Conservation (phyloP, 2,113 vertebrate genomes). For the Rhinoderma darwinii region DNA sequence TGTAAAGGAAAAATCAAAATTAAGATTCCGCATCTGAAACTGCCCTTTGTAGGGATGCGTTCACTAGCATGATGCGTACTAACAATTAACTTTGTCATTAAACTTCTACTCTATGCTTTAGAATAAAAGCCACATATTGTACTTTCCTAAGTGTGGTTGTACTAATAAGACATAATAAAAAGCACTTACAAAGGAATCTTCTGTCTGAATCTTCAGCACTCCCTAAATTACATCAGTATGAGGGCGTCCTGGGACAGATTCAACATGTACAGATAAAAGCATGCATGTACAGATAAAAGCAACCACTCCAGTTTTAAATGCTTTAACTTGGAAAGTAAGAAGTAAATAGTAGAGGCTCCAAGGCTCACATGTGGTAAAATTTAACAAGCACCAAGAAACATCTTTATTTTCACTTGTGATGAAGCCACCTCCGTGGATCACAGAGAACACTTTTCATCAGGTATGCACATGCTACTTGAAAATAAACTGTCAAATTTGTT, state of each 20-base stretch:
- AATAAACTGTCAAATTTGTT: neutral
- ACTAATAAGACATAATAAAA: slow-evolving; percentile 44
- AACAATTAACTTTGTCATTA: slow-evolving; percentile 17
- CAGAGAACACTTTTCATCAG: neutral
- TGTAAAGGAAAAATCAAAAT: too few relatives aligned
- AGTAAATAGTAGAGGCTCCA: slow-evolving; percentile 19
- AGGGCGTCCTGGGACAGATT: slow-evolving; percentile 33
- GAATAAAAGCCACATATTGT: slow-evolving; percentile 25
- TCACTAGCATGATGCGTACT: neutral
- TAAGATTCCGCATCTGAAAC: neutral
- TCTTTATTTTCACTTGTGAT: slow-evolving; percentile 6
- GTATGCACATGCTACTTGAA: neutral
- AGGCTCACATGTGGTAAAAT: slow-evolving; percentile 22
- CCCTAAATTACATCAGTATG: slow-evolving; percentile 36
- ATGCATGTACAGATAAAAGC: slow-evolving; percentile 30
- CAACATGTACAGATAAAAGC: slow-evolving; percentile 21
- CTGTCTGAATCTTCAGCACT: slow-evolving; percentile 42
- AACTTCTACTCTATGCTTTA: neutral
- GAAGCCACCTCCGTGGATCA: slow-evolving; percentile 16
- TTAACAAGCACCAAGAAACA: slow-evolving; percentile 21
- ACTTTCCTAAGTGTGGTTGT: slow-evolving; percentile 7
- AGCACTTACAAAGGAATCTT: slow-evolving; percentile 37
- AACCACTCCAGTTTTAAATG: slow-evolving; percentile 21
- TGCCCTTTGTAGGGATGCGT: neutral
- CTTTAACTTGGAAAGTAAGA: slow-evolving; percentile 20